Base-by-base conservation (phyloP, 2,113 vertebrate genomes). In the Chunga burmeisteri region DNA sequence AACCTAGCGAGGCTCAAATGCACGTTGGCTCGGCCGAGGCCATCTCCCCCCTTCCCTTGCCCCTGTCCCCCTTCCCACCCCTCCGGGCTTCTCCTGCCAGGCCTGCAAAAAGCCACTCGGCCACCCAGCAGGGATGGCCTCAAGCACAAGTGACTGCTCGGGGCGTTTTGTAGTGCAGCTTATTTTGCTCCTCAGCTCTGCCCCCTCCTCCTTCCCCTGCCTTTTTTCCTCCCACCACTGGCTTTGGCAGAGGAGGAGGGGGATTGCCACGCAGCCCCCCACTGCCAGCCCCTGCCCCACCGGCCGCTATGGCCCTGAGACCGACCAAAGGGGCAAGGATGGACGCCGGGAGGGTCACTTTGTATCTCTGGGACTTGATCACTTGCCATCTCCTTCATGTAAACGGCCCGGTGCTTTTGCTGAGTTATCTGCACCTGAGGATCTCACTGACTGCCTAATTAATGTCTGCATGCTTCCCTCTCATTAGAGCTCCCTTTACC, bases 71-170 rank as follows among this genome's bases (percentile, higher is more conserved):
- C 38, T 63, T 71, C 71, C 74, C 71, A 92, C 32, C 63, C 78
- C 82, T 91, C 68, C 15, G 1, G 80, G 91, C 61, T 91, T 84
- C 87, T 86, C 84, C 86, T 94, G 92, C 85, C 86, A 88, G 85
- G 71, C 58, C 82, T 93, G 90, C 86, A 78, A 88, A 90, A 95
- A 93, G 81, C 94, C 58, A 55, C 94, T 92, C 3, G 77, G 83
- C 63, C 86, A 78, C 94, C 30, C 82, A 88, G 87, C 88, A 73
- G 94, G 86, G 72, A 90, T 79, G 62, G 95, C 92, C 85, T 82
- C 75, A 38, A 96, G 96, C 93, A 78, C 67, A 62, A 95, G 81
- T 50, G 79, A 53, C 56, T 81, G 92, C 95, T 92, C 3, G 1
- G 66, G 92, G 90, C 44, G 16, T 82, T 90, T 67, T 73, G 80